Conservation (phyloP, 2,888 invertebrate genomes). For the Cepaea hortensis region DNA sequence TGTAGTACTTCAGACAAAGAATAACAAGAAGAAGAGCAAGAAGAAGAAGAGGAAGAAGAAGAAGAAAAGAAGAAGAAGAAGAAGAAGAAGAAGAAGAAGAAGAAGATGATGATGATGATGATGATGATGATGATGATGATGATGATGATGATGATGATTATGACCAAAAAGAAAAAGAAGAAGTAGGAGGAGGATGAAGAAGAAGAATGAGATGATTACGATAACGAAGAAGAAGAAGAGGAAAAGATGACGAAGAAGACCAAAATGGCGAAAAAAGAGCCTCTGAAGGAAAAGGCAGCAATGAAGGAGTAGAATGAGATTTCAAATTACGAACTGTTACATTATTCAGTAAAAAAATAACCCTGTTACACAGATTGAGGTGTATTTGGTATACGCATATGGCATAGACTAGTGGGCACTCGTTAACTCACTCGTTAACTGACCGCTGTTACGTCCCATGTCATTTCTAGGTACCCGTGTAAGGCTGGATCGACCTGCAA, state of each 20-base stretch:
- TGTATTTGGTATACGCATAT: too few relatives aligned
- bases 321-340: too few relatives aligned
- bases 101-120: constrained; percentile 21
- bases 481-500: too few relatives aligned
- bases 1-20: neutral
- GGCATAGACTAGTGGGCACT: too few relatives aligned
- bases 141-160: constrained; percentile 11
- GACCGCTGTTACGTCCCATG: too few relatives aligned
- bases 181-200: constrained; percentile 19
- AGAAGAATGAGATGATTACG: constrained; percentile 5
- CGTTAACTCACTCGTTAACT: too few relatives aligned
- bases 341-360: too few relatives aligned
- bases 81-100: neutral
- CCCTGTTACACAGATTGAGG: too few relatives aligned
- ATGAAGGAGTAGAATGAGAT: too few relatives aligned
- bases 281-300: too few relatives aligned
- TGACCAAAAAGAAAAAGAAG: constrained; percentile 20
- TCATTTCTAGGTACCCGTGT: too few relatives aligned
- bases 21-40: neutral
- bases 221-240: constrained; percentile 14
- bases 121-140: constrained; percentile 11
- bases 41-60: neutral
- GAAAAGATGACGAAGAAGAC: neutral
- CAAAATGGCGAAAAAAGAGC: neutral
- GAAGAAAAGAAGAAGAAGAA: neutral